Evolutionary conservation across 2,797 vertebrate species (phyloP).

Genomic region (Apogon talboti): DNA sequence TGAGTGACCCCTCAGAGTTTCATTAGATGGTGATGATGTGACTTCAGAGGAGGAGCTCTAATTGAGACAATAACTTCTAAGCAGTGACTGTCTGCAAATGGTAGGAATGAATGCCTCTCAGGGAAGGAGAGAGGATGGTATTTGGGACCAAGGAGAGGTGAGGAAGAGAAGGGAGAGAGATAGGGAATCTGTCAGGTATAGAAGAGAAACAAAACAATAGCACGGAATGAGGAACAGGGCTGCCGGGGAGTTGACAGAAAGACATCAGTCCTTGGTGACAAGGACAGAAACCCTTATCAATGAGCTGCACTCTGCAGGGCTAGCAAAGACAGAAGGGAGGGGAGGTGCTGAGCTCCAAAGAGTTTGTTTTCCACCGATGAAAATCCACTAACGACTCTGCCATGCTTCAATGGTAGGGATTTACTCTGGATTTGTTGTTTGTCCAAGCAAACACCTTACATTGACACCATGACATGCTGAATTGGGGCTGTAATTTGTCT

Average conservation of each 20-base stretch:
- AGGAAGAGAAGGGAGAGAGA: conserved; percentile 25
- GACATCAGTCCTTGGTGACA: conserved; percentile 80
- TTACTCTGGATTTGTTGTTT: conserved; percentile 49
- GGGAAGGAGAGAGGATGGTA: conserved; percentile 15
- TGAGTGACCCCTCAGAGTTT: conserved; percentile 29
- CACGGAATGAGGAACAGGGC: conserved; percentile 74
- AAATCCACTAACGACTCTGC: conserved; percentile 56
- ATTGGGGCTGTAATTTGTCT: conserved; percentile 4
- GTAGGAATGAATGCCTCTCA: conserved; percentile 20
- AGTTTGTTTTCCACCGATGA: conserved; percentile 59
- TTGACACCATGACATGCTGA: conserved; percentile 12
- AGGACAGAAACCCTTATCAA: conserved; percentile 79
- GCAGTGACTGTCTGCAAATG: conserved; percentile 14
- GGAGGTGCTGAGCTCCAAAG: conserved; percentile 24
- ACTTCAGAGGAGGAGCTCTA: conserved; percentile 33
- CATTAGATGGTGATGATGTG: conserved; percentile 34
- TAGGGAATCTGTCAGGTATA: conserved; percentile 64
- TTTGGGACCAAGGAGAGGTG: conserved; percentile 15
- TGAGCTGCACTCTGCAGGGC: conserved; percentile 62
- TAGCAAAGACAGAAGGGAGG: conserved; percentile 24
- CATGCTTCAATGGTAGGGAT: conserved; percentile 42
- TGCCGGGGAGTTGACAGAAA: conserved; percentile 75
- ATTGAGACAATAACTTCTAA: conserved; percentile 59
- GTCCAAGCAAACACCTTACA: conserved; percentile 35
- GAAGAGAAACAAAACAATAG: conserved; percentile 61